Evolutionary conservation across 2,113 vertebrate genomes (phyloP), one percentile per base, ranked within the genome.

Genomic region (Acanthochromis polyacanthus): DNA sequence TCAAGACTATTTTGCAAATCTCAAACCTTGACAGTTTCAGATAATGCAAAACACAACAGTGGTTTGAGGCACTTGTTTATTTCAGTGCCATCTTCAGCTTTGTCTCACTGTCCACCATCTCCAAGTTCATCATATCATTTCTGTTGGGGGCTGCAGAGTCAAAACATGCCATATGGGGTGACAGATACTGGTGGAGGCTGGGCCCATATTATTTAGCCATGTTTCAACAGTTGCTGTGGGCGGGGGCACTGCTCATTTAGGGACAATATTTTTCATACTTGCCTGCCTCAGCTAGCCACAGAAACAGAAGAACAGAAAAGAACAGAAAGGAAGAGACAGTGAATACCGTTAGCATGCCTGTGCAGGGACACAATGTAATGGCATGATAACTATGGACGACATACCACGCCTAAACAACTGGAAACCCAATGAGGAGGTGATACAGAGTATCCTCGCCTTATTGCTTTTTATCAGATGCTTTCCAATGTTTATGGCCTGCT

Each of bases 271-370:
- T 88, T 89, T 89, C 75, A 94, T 95, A 95, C 95, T 95, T 95
- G 94, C 95, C 95, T 95, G 91, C 88, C 89, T 95, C 93, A 95
- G 94, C 94, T 95, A 92, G 93, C 91, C 90, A 94, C 84, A 91
- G 87, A 86, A 82, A 92, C 69, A 91, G 78, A 80, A 76, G 81
- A 73, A 78, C 68, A 81, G 73, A 88, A 83, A 93, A 80, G 73
- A 82, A 89, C 83, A 92, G 80, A 93, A 86, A 86, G 83, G 89
- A 91, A 87, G 82, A 93, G 90, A 93, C 75, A 87, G 89, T 92
- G 91, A 93, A 88, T 85, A 91, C 79, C 62, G 46, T 78, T 74
- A 57, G 71, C 91, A 92, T 90, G 91, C 89, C 74, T 55, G 78
- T 76, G 82, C 78, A 81, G 77, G 80, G 80, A 88, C 73, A 86